A percentile compares a stretch with the other conserved stretches of the same genome.
phyloP scores from a whole-genome alignment of 1,140 invertebrate genomes.

The Hyposmocoma kahamanoa region DNA sequence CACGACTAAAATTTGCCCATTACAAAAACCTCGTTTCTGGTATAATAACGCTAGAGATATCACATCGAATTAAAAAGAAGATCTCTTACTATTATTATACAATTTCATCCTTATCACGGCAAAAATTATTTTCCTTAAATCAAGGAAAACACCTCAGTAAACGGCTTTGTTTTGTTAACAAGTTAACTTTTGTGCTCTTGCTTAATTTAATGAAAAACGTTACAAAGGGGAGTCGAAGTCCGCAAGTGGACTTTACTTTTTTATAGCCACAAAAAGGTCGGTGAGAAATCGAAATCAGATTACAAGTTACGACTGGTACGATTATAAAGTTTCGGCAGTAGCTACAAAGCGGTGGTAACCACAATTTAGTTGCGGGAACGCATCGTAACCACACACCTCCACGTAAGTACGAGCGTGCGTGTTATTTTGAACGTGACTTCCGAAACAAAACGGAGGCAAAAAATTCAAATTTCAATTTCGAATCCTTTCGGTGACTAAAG shows the following conservation, averaged over 20 bases:
- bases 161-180: slow-evolving; percentile 11
- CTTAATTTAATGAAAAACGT: slow-evolving; percentile 21
- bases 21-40: too few species aligned
- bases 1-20: too few species aligned
- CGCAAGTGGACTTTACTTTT: slow-evolving; percentile 44
- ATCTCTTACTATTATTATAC: slow-evolving; percentile 40
- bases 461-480: background rate
- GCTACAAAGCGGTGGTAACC: slow-evolving; percentile 42
- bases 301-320: slow-evolving; percentile 43
- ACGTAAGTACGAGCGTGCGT: slow-evolving; percentile 21
- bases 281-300: slow-evolving; percentile 60
- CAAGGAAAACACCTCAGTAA: slow-evolving; percentile 21
- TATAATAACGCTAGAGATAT: too few species aligned
- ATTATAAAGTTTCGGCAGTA: slow-evolving; percentile 50
- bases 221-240: slow-evolving; percentile 29
- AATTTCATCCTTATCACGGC: background rate
- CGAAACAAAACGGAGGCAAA: slow-evolving; percentile 11
- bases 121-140: slow-evolving; percentile 17
- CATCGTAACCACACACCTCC: slow-evolving; percentile 26
- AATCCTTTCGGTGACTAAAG: slow-evolving; percentile 8
- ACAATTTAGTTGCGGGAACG: slow-evolving; percentile 34
- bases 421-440: slow-evolving; percentile 30
- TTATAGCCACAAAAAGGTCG: slow-evolving; percentile 46
- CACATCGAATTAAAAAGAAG: slow-evolving; percentile 53
- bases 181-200: slow-evolving; percentile 23